These are phyloP conservation scores for Cremastinae sp. DNA, from an alignment of 2,888 invertebrate genomes.

Conservation along the genomic window DNA sequence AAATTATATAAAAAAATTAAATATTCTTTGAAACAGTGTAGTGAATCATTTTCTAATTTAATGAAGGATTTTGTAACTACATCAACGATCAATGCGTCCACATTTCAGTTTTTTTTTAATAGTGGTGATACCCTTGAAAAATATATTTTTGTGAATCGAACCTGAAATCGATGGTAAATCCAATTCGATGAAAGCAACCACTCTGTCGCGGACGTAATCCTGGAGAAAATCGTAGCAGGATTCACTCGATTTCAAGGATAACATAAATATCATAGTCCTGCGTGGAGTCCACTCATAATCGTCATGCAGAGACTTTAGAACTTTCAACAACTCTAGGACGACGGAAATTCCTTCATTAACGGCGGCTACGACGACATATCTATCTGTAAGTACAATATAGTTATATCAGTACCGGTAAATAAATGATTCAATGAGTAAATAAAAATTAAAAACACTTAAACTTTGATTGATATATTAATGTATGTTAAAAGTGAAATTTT, in stretches of 20 bases:
- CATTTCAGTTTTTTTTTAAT: too few species aligned
- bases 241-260: slow-evolving; percentile 69
- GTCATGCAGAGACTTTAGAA: slow-evolving; percentile 66
- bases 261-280: slow-evolving; percentile 73
- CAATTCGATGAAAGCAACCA: slow-evolving; percentile 73
- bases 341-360: slow-evolving; percentile 70
- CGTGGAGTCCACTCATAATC: slow-evolving; percentile 72
- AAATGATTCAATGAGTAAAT: not conserved
- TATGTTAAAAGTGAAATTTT: too few species aligned
- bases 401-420: too few species aligned
- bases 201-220: slow-evolving; percentile 64
- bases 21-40: too few species aligned
- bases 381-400: slow-evolving; percentile 67
- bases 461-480: too few species aligned
- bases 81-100: too few species aligned
- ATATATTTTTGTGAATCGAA: too few species aligned
- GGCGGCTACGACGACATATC: slow-evolving; percentile 73
- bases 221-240: slow-evolving; percentile 68
- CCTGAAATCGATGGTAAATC: slow-evolving; percentile 68
- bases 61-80: too few species aligned
- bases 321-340: slow-evolving; percentile 69
- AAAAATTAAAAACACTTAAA: not conserved
- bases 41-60: too few species aligned
- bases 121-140: too few species aligned
- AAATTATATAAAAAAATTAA: too few species aligned